Percentiles rank a stretch among this genome's conserved stretches.
Conservation (phyloP, 2,888 invertebrate genomes). For the Taenaris catops region DNA sequence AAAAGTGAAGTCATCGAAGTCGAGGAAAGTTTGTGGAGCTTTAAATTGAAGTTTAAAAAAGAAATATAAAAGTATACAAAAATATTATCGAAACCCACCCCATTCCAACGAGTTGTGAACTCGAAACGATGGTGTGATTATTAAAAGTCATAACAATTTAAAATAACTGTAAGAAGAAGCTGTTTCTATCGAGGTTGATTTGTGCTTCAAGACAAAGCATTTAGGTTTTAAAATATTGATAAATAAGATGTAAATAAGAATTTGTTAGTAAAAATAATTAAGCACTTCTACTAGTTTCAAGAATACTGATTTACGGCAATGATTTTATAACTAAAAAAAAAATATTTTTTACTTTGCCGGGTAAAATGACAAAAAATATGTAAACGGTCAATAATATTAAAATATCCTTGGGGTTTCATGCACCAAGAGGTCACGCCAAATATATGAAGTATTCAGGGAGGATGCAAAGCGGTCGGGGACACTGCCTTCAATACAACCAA, state of each 20-base stretch:
- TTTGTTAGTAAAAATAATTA: slow-evolving; percentile 51
- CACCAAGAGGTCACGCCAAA: slow-evolving; percentile 81
- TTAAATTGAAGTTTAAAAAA: background rate
- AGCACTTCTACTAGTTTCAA: slow-evolving; percentile 57
- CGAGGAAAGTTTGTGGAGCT: slow-evolving; percentile 1
- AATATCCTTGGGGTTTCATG: slow-evolving; percentile 60
- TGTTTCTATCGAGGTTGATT: slow-evolving; percentile 52
- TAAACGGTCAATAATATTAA: slow-evolving; percentile 39
- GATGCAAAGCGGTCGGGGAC: slow-evolving; percentile 80
- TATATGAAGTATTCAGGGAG: slow-evolving; percentile 61
- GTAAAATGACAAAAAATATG: slow-evolving; percentile 29
- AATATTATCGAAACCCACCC: slow-evolving; percentile 32
- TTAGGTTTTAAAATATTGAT: slow-evolving; percentile 42
- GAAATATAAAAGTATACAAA: slow-evolving; percentile 5
- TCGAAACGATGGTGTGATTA: slow-evolving; percentile 41
- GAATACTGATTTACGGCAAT: slow-evolving; percentile 43
- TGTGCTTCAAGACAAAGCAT: slow-evolving; percentile 66
- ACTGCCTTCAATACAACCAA: slow-evolving; percentile 79
- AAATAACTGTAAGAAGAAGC: slow-evolving; percentile 62
- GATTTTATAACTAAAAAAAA: slow-evolving; percentile 41
- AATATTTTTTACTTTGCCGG: slow-evolving; percentile 33
- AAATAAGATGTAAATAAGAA: slow-evolving; percentile 34
- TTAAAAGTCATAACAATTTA: slow-evolving; percentile 32
- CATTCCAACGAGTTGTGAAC: slow-evolving; percentile 26
- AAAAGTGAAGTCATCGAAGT: slow-evolving; percentile 17